Evolutionary conservation across 2,888 invertebrate genomes (phyloP).

Genomic region (Spatulosminthurus flaviceps): DNA sequence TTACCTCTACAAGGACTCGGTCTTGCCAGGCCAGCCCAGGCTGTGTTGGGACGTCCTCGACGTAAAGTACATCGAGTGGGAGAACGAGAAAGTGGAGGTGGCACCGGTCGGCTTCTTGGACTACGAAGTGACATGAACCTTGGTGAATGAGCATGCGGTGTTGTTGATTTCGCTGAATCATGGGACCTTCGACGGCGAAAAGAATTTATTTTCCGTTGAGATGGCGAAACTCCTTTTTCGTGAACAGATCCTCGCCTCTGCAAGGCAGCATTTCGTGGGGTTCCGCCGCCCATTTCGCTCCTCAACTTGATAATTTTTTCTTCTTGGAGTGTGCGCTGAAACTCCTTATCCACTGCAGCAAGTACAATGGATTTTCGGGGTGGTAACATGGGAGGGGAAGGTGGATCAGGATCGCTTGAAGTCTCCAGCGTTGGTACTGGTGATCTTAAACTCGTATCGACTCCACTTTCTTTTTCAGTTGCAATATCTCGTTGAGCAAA

Average conservation of each 20-base stretch:
- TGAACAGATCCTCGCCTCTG: slow-evolving; percentile 34
- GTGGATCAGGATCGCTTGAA: not conserved
- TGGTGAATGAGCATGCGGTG: slow-evolving; percentile 43
- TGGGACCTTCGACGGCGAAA: slow-evolving; percentile 51
- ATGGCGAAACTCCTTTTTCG: slow-evolving; percentile 37
- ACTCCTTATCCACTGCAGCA: slow-evolving; percentile 36
- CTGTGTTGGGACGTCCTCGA: slow-evolving; percentile 70
- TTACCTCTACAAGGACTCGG: slow-evolving; percentile 62
- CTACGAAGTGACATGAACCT: slow-evolving; percentile 48
- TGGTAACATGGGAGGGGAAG: not conserved
- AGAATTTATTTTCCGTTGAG: slow-evolving; percentile 43
- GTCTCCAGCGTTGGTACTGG: not conserved
- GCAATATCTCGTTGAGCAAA: slow-evolving; percentile 33
- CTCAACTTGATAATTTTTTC: slow-evolving; percentile 37
- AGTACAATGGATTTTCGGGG: not conserved
- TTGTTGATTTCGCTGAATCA: slow-evolving; percentile 47
- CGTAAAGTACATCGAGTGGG: slow-evolving; percentile 65
- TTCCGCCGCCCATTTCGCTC: slow-evolving; percentile 32
- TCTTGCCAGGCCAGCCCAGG: slow-evolving; percentile 67
- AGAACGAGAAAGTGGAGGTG: slow-evolving; percentile 25
- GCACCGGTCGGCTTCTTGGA: slow-evolving; percentile 36
- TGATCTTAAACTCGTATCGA: not conserved
- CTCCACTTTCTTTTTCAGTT: not conserved
- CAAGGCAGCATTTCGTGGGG: not conserved
- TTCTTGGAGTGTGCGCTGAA: slow-evolving; percentile 36